These are phyloP conservation scores for Petrophora chlorosata DNA, from an alignment of 2,888 invertebrate genomes.

Conservation along the genomic window DNA sequence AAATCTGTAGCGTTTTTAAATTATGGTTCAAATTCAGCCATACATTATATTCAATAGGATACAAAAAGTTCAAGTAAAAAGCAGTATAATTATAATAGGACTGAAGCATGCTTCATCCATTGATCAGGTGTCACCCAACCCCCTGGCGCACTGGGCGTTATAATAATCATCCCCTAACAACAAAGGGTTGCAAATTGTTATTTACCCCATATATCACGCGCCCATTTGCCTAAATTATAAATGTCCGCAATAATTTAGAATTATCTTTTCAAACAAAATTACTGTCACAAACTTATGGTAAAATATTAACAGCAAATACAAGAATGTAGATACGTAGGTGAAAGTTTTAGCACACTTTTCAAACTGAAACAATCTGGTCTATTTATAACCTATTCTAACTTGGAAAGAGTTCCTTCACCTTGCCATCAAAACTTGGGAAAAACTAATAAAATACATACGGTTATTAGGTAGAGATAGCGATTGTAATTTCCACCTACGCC, in stretches of 20 bases:
- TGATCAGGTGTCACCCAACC: conserved; percentile 71
- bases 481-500: no score
- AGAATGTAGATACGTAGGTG: no score
- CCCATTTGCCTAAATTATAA: conserved; percentile 71
- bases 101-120: conserved; percentile 46
- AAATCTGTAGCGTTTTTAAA: no score
- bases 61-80: conserved; percentile 24
- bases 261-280: conserved; percentile 60
- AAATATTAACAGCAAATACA: no score
- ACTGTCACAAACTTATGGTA: neutral
- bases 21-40: neutral
- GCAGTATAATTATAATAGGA: conserved; percentile 34
- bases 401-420: conserved; percentile 7
- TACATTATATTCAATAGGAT: conserved; percentile 1
- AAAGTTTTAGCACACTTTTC: no score
- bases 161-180: conserved; percentile 58
- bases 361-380: conserved; percentile 9
- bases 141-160: conserved; percentile 50
- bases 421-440: neutral
- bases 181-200: conserved; percentile 82
- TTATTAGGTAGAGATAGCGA: no score
- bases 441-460: no score
- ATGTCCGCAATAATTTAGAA: conserved; percentile 76
- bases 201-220: conserved; percentile 77
- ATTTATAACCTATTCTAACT: conserved; percentile 3